Base-by-base conservation (phyloP, 2,797 vertebrate genomes). In the Pristis pectinata region DNA sequence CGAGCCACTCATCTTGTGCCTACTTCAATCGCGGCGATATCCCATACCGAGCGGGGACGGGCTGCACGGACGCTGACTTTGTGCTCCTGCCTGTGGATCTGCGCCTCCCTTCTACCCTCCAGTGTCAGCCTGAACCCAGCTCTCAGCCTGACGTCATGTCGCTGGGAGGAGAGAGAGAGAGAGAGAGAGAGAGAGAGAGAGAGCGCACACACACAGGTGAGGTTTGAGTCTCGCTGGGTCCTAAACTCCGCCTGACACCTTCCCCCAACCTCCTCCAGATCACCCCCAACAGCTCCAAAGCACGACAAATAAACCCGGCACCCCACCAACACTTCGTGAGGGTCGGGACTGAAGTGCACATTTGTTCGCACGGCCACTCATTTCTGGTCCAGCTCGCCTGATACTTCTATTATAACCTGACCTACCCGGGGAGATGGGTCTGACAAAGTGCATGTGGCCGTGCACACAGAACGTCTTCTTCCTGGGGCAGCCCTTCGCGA, bases 121-220 rank as follows among this genome's bases (percentile, higher is more conserved):
- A 17, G 27, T 94, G 70, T 94, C 92, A 76, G 92, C 44, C 24
- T 4, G 24, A 76, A 34, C 4, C 44, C 13, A 9, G 67, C 92
- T 76, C 92, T 74, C 24, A 1, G 34, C 27, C 92, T 94, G 92
- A 94, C 92, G 92, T 94, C 92, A 93, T 44, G 24, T 15, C 22
- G 49, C 92, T 94, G 92, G 92, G 92, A 94, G 92, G 92, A 76
- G 92, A 76, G 70, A 93, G 41, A 49, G 64, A 44, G 19, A 30
- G n/a, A 44, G 79, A n/a, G 74, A 76, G 74, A 76, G 92, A 76
- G 92, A 76, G 70, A 93, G 41, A 49, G 64, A 44, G 19, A 30
- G n/a, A 44, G 79, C n/a, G n/a, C n/a, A n/a, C n/a, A n/a, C 19
- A 56, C 19, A 49, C 92, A 94, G 92, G 92, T 94, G 92, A 94